These are phyloP conservation scores for Reticulitermes speratus DNA, from an alignment of 1,140 invertebrate genomes.

Conservation along the genomic window DNA sequence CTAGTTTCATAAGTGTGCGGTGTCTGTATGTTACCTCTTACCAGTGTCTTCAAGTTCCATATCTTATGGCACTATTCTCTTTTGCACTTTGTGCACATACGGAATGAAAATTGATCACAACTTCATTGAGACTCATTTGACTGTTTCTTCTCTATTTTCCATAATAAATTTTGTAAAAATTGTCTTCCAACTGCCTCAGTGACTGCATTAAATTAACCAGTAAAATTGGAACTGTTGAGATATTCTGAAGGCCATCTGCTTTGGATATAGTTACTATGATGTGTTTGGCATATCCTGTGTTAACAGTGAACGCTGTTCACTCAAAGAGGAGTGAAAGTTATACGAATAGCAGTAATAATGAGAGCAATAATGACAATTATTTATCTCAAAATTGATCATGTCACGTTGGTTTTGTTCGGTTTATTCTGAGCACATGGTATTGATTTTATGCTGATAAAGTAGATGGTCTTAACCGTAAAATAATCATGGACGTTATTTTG, in stretches of 20 bases:
- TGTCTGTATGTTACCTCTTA: neutral
- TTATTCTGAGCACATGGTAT: neutral
- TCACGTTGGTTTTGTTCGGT: no score
- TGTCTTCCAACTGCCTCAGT: constrained; percentile 2
- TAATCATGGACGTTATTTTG: constrained; percentile 9
- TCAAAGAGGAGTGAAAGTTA: no score
- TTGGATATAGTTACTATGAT: neutral
- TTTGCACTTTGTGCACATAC: constrained; percentile 6
- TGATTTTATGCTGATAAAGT: neutral
- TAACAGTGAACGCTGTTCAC: no score
- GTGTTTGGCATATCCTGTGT: no score
- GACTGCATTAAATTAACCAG: neutral
- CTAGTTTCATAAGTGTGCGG: neutral
- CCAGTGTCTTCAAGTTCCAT: neutral
- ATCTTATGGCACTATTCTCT: constrained; percentile 9
- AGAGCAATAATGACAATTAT: no score
- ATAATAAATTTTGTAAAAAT: neutral
- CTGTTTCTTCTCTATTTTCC: neutral
- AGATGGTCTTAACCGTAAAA: neutral
- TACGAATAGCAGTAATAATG: no score
- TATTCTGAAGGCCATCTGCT: neutral
- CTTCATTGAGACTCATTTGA: neutral
- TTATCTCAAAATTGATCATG: no score
- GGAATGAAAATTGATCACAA: neutral
- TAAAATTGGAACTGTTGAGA: constrained; percentile 10